Conservation (phyloP, 2,113 vertebrate genomes). For the Caloenas nicobarica region DNA sequence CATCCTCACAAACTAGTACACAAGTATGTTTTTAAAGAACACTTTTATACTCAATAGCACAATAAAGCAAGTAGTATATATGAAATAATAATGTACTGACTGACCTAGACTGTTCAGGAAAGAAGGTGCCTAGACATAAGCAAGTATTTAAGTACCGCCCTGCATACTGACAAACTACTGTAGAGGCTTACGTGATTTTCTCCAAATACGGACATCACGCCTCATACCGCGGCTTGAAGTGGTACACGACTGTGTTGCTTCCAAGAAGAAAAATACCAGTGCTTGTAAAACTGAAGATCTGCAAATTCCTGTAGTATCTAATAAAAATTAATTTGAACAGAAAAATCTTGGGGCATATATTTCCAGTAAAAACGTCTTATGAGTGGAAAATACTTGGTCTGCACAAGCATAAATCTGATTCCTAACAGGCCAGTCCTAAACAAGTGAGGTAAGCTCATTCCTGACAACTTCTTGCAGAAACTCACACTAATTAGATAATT, state of each 20-base stretch:
- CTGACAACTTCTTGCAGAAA: neutral
- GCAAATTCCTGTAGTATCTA: neutral
- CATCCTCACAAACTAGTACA: neutral
- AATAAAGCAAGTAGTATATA: neutral
- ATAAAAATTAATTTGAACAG: neutral
- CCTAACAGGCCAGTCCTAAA: neutral
- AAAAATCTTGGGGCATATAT: neutral
- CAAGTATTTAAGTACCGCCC: neutral
- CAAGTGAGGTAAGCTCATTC: neutral
- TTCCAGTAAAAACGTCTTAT: neutral
- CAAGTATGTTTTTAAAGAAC: neutral
- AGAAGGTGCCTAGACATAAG: neutral
- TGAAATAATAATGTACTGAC: neutral
- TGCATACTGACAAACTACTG: neutral
- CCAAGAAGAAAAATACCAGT: neutral
- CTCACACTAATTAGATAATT: neutral
- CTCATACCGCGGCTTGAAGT: neutral
- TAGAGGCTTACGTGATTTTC: neutral
- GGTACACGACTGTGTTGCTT: neutral
- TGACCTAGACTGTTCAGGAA: neutral
- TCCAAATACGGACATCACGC: fast-evolving
- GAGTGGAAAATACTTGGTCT: neutral
- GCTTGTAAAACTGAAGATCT: neutral
- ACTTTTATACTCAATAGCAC: neutral
- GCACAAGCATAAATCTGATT: neutral